Evolutionary conservation across 1,140 invertebrate genomes (phyloP), one percentile per base, ranked within the genome.

Genomic region (Conus ventricosus): DNA sequence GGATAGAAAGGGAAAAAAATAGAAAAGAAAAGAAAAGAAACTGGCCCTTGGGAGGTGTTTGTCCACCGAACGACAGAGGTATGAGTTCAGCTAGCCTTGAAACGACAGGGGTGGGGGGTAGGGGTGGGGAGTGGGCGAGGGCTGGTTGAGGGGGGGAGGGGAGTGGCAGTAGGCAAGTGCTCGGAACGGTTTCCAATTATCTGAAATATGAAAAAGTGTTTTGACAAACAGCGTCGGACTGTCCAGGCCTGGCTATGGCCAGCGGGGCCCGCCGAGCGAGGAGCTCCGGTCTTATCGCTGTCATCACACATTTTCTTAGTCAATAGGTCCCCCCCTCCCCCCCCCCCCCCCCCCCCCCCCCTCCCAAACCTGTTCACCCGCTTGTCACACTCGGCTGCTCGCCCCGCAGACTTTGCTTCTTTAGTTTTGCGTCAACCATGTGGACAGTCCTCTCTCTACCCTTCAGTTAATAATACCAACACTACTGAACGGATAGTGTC

Each of bases 161-260:
- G 39, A 39, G 11, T 17, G 25, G 13, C 6, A 78, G 76, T 23
- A 20, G 67, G 67, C 11, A 20, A 23, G 10, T 63, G 67, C 67
- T 71, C 67, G 67, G 13, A 71, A 71, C 20, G 67, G 67, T 71
- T 71, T 71, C 67, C 67, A 71, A 71, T 71, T 71, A 71, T 71
- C 67, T 71, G 67, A 71, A 71, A 71, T 71, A 71, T 71, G 67
- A 71, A 71, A 71, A 71, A 13, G 67, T 71, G 67, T 71, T 71
- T 71, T 71, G 67, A 71, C 67, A 71, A 71, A 71, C 67, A 71
- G 67, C 67, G 67, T 71, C 67, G 67, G 13, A 13, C 67, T 20
- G 67, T 71, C 67, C 67, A 71, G 67, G 67, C 20, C 23, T 23
- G 0, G 20, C 11, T 63, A 63, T 11, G 17, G 60, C 60, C 60